A percentile compares a stretch with the other conserved stretches of the same genome.
Conservation (phyloP, 2,797 vertebrate genomes). For the Helostoma temminkii region DNA sequence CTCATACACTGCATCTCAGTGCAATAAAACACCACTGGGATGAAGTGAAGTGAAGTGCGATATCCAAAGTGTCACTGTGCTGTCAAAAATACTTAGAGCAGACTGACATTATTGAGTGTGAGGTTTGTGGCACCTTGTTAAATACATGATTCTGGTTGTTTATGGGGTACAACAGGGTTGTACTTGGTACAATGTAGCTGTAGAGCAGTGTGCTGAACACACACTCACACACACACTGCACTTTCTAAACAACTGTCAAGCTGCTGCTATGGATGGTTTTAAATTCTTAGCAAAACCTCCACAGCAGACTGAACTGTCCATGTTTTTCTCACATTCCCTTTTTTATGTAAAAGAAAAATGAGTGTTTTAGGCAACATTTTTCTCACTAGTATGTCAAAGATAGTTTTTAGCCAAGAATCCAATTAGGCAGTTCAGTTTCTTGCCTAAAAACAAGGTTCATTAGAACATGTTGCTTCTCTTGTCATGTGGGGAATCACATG, state of each 20-base stretch:
- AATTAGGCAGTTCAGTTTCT: slow-evolving; percentile 57
- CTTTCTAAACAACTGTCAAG: slow-evolving; percentile 9
- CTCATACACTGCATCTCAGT: slow-evolving; percentile 11
- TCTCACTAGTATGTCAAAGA: slow-evolving; percentile 12
- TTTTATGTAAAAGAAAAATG: background rate
- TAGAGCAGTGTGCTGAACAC: background rate
- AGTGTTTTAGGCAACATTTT: slow-evolving; percentile 14
- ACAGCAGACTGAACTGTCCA: background rate
- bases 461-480: slow-evolving; percentile 48
- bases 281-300: background rate
- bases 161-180: background rate
- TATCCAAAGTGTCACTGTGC: slow-evolving; percentile 2
- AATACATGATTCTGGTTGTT: slow-evolving; percentile 17
- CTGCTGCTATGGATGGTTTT: background rate
- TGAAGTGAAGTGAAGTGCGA: background rate
- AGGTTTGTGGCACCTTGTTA: slow-evolving; percentile 11
- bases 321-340: background rate
- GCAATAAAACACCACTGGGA: slow-evolving; percentile 3
- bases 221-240: background rate
- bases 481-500: slow-evolving; percentile 42
- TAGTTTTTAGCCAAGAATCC: slow-evolving; percentile 29
- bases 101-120: slow-evolving; percentile 6
- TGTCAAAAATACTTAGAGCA: slow-evolving; percentile 16
- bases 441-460: slow-evolving; percentile 57
- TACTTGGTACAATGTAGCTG: background rate